phyloP scores from a whole-genome alignment of 2,797 vertebrate species.

The Ispidina picta region DNA sequence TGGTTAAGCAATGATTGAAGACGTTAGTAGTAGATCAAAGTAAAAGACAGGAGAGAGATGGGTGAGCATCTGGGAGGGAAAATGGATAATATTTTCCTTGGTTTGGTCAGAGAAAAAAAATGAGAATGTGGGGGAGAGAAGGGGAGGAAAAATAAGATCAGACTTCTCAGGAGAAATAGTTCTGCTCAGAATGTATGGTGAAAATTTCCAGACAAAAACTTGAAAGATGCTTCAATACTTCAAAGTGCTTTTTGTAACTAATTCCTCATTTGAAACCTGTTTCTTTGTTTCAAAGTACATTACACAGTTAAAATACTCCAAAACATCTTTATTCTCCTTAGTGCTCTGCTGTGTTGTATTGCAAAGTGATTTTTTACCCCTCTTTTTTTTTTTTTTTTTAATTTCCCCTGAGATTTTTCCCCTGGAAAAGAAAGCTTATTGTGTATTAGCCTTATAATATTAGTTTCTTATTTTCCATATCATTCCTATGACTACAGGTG shows the following conservation, averaged over 20 bases:
- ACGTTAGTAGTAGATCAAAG: slow-evolving; percentile 58
- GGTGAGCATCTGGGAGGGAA: slow-evolving; percentile 23
- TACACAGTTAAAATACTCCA: neutral
- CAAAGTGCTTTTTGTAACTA: neutral
- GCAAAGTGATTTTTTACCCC: neutral
- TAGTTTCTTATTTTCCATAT: neutral
- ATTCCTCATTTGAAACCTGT: neutral
- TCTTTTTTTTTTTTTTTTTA: neutral
- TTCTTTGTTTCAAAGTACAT: neutral
- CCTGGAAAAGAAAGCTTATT: neutral
- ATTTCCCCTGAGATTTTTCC: neutral
- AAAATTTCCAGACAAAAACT: slow-evolving; percentile 17
- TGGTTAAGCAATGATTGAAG: slow-evolving; percentile 49
- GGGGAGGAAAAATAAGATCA: neutral
- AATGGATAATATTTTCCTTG: slow-evolving; percentile 38
- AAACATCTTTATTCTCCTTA: neutral
- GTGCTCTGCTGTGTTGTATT: neutral
- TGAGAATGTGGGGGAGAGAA: neutral
- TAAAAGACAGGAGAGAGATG: neutral
- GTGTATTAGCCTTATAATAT: neutral
- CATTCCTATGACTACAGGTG: neutral
- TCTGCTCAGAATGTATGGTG: neutral
- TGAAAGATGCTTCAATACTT: neutral
- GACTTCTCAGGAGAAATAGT: neutral
- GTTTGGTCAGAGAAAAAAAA: slow-evolving; percentile 25